Base-by-base conservation (phyloP, 2,797 vertebrate genomes). In the Zenarchopterus dispar region DNA sequence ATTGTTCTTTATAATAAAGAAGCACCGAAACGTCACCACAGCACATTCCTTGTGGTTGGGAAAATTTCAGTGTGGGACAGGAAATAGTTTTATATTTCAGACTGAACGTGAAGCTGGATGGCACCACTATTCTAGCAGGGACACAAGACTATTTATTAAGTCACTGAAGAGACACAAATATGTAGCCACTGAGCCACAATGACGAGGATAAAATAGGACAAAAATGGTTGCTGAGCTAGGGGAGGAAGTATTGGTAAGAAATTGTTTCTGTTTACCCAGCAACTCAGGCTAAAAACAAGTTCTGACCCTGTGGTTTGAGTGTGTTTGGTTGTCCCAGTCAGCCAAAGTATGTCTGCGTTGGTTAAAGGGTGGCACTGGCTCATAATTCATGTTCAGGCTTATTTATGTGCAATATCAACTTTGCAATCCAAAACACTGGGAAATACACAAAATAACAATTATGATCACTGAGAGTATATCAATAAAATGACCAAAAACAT, bases 21-120 rank as follows among this genome's bases (percentile, higher is more conserved):
- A 19, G 10, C 0, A 1, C 4, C 8, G 42, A 57, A 23, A 52
- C 26, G 16, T 47, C 8, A 48, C 24, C 1, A 1, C 13, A 44
- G 13, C 41, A 56, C 70, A 86, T 81, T 78, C 53, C 19, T 52
- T 5, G 19, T 7, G 13, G 49, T 36, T 50, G 19, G 28, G 15
- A 53, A 56, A 4, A 51, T 6, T 2, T 53, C 16, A 48, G 31
- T 4, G 8, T 60, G 55, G 62, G 51, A 57, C 41, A 60, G 53
- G 67, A 75, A 66, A 58, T 64, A 23, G 52, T 73, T 79, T 73
- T 60, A 55, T 54, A 67, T 69, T 78, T 64, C 59, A 77, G 47
- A 68, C 44, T 50, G 56, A 16, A 33, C 26, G 48, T 44, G 17
- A 63, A 45, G n/a, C 45, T 48, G 48, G 18, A 61, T 67, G 54